Evolutionary conservation across 2,113 vertebrate genomes (phyloP).

Genomic region (Thryonomys swinderianus): DNA sequence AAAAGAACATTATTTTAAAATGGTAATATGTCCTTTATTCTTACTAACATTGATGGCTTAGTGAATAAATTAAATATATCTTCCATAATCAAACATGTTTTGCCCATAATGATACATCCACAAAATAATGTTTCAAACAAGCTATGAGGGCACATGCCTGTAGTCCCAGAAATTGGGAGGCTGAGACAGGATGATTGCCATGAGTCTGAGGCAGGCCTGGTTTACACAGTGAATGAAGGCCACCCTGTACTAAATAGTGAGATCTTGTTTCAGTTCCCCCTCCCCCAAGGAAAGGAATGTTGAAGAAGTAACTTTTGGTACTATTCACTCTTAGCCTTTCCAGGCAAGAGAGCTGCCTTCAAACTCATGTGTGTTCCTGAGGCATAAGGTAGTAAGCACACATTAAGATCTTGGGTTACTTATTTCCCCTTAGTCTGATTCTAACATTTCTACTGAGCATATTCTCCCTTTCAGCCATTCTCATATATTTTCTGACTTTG

Average conservation of each 20-base stretch:
- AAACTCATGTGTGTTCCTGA: background rate
- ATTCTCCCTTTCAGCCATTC: background rate
- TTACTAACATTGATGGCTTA: background rate
- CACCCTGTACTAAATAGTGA: no score
- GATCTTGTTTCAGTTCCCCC: no score
- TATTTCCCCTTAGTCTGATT: background rate
- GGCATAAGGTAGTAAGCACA: background rate
- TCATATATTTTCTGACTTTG: background rate
- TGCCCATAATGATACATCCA: background rate
- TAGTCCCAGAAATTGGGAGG: no score
- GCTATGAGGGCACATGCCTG: no score
- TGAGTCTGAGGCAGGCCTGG: no score
- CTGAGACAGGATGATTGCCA: background rate
- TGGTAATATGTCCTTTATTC: background rate
- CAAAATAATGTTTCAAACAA: no score
- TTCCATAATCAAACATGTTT: background rate
- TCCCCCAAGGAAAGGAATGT: background rate
- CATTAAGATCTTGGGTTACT: background rate
- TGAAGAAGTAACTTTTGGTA: rapidly evolving
- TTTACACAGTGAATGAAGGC: no score
- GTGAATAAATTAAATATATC: background rate
- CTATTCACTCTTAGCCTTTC: rapidly evolving
- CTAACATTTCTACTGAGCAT: background rate
- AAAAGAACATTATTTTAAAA: background rate
- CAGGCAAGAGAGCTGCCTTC: rapidly evolving